A percentile compares a stretch with the other conserved stretches of the same genome.
Conservation (phyloP, 2,797 vertebrate genomes). For the Remorina albescens region DNA sequence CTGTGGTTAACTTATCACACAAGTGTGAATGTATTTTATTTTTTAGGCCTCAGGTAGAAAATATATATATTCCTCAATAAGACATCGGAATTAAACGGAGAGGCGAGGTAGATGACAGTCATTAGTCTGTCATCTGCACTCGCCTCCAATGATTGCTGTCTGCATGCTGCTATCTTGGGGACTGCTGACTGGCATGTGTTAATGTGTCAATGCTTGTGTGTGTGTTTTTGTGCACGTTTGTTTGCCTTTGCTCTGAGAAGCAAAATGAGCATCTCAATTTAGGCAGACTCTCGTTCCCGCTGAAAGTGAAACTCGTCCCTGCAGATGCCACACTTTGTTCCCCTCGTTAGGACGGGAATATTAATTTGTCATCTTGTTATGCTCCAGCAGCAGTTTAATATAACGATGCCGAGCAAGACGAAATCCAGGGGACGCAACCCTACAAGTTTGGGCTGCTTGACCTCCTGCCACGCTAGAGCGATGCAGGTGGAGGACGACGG, state of each 20-base stretch:
- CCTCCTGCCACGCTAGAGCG: not conserved
- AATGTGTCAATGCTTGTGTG: constrained; percentile 32
- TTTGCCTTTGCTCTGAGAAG: constrained; percentile 35
- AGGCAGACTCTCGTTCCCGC: constrained; percentile 27
- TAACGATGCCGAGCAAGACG: constrained; percentile 17
- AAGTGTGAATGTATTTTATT: not conserved
- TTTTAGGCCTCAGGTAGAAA: not conserved
- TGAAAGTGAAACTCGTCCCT: constrained; percentile 41
- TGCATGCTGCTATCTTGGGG: constrained; percentile 56
- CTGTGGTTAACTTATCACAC: no score
- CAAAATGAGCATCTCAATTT: constrained; percentile 48
- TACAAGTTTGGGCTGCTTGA: constrained; percentile 11
- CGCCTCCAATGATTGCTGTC: constrained; percentile 55
- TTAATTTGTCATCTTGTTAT: constrained; percentile 54
- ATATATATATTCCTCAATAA: not conserved
- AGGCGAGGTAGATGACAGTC: constrained; percentile 64
- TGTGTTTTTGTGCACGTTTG: constrained; percentile 25
- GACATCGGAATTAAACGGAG: constrained; percentile 6
- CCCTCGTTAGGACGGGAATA: constrained; percentile 50
- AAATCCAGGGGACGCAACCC: not conserved
- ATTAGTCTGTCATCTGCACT: constrained; percentile 68
- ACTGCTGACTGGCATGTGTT: constrained; percentile 54
- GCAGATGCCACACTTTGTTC: constrained; percentile 44
- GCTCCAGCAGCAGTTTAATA: constrained; percentile 35
- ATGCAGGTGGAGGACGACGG: rapidly evolving